Base-by-base conservation (phyloP, 2,113 vertebrate genomes). In the Cervus canadensis region DNA sequence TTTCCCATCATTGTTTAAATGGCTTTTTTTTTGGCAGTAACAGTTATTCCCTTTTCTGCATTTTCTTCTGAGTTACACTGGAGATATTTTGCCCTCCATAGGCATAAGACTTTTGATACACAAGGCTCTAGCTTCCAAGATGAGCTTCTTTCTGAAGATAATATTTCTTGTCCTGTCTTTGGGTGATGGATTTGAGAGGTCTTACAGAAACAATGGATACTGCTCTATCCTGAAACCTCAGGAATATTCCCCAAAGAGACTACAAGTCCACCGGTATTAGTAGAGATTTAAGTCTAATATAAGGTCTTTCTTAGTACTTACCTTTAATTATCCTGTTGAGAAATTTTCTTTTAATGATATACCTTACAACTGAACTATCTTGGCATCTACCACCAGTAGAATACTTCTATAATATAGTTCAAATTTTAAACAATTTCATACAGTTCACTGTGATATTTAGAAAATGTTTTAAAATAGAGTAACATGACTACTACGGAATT, bases 311-410 rank as follows among this genome's bases (percentile, higher is more conserved):
- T 84, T 76, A 83, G 82, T 92, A 71, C 16, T 97, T 57, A 78
- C 40, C 25, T 91, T 89, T 90, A 97, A 87, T 87, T 87, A 21
- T 40, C 28, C 36, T 90, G 0, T 50, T 92, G 45, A 97, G 52
- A 96, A n/a, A 90, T 95, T 95, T 96, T 82, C 88, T 95, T 92
- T 52, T 90, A 97, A 87, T 78, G 95, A 60, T 45, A 87, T 1
- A 93, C 14, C 56, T 94, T 95, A 86, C 36, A 67, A 12, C 8
- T 90, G 40, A 92, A 76, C 5, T 40, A 94, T n/a, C 30, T 13
- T 85, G 36, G 4, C 36, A 84, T 56, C 25, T 16, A 71, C 67
- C 26, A 91, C 76, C 40, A 43, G 17, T 79, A 87, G 7, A 90
- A 9, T 78, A 92, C 4, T 74, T 91, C 21, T 89, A 62, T 82